phyloP scores from a whole-genome alignment of 2,888 invertebrate genomes.

The Orthosia gothica region DNA sequence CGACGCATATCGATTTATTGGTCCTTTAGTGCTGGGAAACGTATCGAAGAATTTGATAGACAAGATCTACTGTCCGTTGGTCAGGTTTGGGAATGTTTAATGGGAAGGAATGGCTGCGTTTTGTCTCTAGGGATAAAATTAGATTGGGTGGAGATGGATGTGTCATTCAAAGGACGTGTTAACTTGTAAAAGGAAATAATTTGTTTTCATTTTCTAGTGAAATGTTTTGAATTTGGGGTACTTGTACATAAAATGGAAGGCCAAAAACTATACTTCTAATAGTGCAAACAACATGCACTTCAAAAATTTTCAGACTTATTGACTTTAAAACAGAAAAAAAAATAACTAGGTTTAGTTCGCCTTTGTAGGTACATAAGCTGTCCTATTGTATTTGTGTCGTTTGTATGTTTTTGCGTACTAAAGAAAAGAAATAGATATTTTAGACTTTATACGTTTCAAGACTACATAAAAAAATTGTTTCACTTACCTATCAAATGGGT shows the following conservation, averaged over 20 bases:
- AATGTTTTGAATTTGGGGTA: background rate
- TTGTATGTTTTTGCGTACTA: too few species aligned
- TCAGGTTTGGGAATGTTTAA: constrained; percentile 33
- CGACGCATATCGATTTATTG: constrained; percentile 90
- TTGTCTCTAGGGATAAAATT: constrained; percentile 17
- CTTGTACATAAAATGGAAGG: background rate
- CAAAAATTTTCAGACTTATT: background rate
- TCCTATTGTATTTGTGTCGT: too few species aligned
- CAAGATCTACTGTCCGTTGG: constrained; percentile 26
- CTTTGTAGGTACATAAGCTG: too few species aligned
- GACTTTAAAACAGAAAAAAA: background rate
- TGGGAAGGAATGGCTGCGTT: constrained; percentile 33
- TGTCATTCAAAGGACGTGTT: background rate
- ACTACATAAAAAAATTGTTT: background rate
- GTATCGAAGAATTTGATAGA: constrained; percentile 62
- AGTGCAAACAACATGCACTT: background rate
- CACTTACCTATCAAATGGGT: constrained; percentile 40
- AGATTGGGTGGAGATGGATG: background rate
- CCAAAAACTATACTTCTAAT: background rate
- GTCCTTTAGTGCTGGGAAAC: constrained; percentile 80
- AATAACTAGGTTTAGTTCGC: background rate
- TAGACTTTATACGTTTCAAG: too few species aligned
- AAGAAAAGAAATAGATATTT: too few species aligned
- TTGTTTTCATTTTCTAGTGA: constrained; percentile 7
- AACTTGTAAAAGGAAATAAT: background rate